Conservation (phyloP, 2,113 vertebrate species). For the Tylochromis polylepis region DNA sequence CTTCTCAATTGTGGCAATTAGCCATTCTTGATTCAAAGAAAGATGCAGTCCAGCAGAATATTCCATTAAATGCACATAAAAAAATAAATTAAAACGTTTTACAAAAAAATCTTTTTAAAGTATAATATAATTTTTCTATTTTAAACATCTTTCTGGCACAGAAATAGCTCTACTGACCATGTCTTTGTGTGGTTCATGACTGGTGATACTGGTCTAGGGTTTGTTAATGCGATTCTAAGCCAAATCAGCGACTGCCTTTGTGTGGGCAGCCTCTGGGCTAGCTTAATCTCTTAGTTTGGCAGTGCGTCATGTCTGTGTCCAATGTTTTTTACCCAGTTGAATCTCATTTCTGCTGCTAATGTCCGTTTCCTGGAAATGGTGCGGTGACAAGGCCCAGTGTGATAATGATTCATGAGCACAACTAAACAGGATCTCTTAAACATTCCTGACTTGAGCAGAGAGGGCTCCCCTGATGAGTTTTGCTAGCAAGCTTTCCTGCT, state of each 20-base stretch:
- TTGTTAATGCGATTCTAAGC: not conserved
- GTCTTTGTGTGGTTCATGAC: too few species aligned
- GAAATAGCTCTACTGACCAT: too few species aligned
- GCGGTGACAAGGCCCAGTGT: slow-evolving; percentile 40
- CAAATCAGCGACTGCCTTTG: not conserved
- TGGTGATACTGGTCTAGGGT: not conserved
- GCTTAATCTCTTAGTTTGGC: slow-evolving; percentile 17
- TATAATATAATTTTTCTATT: too few species aligned
- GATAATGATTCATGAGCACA: slow-evolving; percentile 63
- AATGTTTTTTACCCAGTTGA: not conserved
- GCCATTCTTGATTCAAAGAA: too few species aligned
- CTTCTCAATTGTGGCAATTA: too few species aligned
- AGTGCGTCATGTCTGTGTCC: slow-evolving; percentile 26
- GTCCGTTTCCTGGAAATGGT: slow-evolving; percentile 38
- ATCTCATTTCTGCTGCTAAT: slow-evolving; percentile 57
- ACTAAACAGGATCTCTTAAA: slow-evolving; percentile 49
- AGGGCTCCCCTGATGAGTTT: slow-evolving; percentile 23
- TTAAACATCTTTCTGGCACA: too few species aligned
- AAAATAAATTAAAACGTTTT: too few species aligned
- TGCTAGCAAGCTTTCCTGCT: not conserved
- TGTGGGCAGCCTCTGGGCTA: not conserved
- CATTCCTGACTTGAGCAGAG: slow-evolving; percentile 6
- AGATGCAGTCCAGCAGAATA: too few species aligned
- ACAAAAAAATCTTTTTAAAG: too few species aligned
- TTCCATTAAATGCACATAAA: too few species aligned